Evolutionary conservation across 1,140 invertebrate genomes (phyloP).

Genomic region (Cylas formicarius): DNA sequence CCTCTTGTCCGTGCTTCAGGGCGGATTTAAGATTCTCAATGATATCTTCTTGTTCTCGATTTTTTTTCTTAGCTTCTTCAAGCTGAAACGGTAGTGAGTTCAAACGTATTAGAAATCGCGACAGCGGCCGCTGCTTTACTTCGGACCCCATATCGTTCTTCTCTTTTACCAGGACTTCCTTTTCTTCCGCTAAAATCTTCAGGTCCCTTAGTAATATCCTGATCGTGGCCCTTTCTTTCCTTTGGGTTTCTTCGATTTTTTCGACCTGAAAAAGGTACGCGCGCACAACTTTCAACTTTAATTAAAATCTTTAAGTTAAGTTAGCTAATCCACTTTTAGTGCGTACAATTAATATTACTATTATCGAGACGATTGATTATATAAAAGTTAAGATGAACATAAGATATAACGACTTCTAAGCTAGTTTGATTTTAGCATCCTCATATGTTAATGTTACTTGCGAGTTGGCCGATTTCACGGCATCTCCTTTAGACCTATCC

Average conservation of each 20-base stretch:
- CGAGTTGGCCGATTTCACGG: slow-evolving; percentile 17
- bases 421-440: too few species aligned
- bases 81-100: too few species aligned
- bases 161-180: slow-evolving; percentile 17
- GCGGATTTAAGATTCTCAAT: too few species aligned
- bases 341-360: too few species aligned
- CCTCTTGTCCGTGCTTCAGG: slow-evolving; percentile 2
- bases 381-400: too few species aligned
- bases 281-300: background rate
- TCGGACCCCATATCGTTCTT: slow-evolving; percentile 14
- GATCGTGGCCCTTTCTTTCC: slow-evolving; percentile 26
- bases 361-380: too few species aligned
- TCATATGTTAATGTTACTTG: slow-evolving; percentile 15
- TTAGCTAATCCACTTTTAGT: too few species aligned
- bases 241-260: slow-evolving; percentile 26
- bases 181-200: slow-evolving; percentile 22
- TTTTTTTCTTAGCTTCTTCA: slow-evolving; percentile 15
- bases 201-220: slow-evolving; percentile 27
- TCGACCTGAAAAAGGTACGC: slow-evolving; percentile 21
- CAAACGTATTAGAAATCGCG: too few species aligned
- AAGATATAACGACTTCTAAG: too few species aligned
- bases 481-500: slow-evolving; percentile 26
- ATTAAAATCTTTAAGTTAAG: too few species aligned
- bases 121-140: too few species aligned
- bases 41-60: slow-evolving; percentile 3